A percentile compares a stretch with the other conserved stretches of the same genome.
These are phyloP conservation scores for Nymphicus hollandicus DNA, from an alignment of 2,113 vertebrate species.

Conservation along the genomic window DNA sequence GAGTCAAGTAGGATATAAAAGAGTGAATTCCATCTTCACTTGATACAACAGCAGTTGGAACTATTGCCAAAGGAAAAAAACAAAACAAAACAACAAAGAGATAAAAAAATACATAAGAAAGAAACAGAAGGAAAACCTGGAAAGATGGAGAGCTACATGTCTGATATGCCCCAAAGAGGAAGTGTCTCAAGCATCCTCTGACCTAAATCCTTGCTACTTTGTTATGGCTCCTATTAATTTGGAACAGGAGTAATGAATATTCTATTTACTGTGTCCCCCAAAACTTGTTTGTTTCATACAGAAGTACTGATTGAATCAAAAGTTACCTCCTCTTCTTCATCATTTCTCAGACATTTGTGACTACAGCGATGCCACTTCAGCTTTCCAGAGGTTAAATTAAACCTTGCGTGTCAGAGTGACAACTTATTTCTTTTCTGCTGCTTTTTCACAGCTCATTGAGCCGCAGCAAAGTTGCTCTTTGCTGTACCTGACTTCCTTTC, in stretches of 20 bases:
- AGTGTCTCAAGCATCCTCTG: neutral
- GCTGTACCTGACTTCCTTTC: neutral
- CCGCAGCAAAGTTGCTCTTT: neutral
- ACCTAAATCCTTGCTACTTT: neutral
- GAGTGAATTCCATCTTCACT: neutral
- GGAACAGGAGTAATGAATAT: neutral
- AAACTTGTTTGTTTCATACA: neutral
- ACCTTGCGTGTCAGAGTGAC: neutral
- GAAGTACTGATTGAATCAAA: neutral
- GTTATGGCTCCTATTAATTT: neutral
- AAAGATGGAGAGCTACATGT: neutral
- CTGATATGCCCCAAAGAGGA: neutral
- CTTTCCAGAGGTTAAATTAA: neutral
- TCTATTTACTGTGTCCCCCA: neutral
- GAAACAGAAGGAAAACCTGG: neutral
- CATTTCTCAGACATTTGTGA: neutral
- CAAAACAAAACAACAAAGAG: rapidly evolving
- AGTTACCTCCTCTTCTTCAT: neutral
- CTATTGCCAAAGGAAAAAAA: neutral
- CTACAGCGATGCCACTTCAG: neutral
- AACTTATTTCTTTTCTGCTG: neutral
- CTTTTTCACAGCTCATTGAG: neutral
- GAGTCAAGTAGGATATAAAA: neutral
- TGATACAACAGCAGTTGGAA: neutral
- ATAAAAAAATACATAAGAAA: neutral